phyloP scores from a whole-genome alignment of 2,797 vertebrate genomes.

The Acridotheres tristis region DNA sequence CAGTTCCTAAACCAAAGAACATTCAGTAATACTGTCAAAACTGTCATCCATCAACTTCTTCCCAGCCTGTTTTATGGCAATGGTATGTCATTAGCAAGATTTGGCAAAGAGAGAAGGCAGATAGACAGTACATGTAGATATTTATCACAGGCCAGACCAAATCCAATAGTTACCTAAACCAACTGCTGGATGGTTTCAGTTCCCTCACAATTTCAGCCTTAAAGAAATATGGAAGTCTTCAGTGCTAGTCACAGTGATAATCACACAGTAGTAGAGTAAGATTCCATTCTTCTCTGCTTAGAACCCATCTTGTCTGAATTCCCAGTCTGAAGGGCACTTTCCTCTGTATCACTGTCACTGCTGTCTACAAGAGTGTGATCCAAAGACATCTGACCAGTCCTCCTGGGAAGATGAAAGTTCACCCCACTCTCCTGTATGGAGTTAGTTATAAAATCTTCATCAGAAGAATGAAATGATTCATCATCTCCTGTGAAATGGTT shows the following conservation, averaged over 20 bases:
- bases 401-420: slow-evolving; percentile 73
- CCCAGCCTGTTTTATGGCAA: slow-evolving; percentile 71
- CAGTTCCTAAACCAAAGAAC: slow-evolving; percentile 73
- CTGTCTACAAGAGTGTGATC: slow-evolving; percentile 81
- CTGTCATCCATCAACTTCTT: slow-evolving; percentile 60
- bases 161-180: slow-evolving; percentile 22
- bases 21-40: slow-evolving; percentile 78
- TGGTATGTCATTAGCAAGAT: slow-evolving; percentile 62
- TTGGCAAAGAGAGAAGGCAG: slow-evolving; percentile 81
- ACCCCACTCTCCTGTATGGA: slow-evolving; percentile 75
- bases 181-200: slow-evolving; percentile 18
- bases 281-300: slow-evolving; percentile 78
- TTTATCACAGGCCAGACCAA: slow-evolving; percentile 37
- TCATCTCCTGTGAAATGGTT: slow-evolving; percentile 89
- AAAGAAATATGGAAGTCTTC: slow-evolving; percentile 25
- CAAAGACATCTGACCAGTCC: slow-evolving; percentile 80
- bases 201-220: slow-evolving; percentile 48
- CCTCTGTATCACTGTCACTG: slow-evolving; percentile 85
- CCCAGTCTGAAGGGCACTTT: slow-evolving; percentile 73
- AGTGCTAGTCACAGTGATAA: slow-evolving; percentile 68
- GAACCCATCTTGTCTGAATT: slow-evolving; percentile 61
- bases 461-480: slow-evolving; percentile 91
- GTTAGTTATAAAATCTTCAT: slow-evolving; percentile 85
- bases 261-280: slow-evolving; percentile 92
- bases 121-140: slow-evolving; percentile 43